A percentile compares a stretch with the other conserved stretches of the same genome.
Evolutionary conservation across 2,888 invertebrate genomes (phyloP).

Genomic region (Laothoe populi): DNA sequence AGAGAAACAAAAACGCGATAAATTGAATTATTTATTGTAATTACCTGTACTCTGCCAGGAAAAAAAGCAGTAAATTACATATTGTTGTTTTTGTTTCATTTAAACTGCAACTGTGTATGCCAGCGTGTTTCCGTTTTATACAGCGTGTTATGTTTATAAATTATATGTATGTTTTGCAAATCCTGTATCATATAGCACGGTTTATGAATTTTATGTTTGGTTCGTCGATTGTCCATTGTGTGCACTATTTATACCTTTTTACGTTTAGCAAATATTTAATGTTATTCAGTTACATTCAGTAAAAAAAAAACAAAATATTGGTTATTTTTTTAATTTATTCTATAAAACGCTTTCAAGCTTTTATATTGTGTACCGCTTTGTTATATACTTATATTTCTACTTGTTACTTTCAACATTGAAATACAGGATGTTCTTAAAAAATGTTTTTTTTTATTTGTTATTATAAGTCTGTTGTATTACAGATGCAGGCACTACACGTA

Average conservation of each 20-base stretch:
- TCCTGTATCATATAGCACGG: conserved; percentile 9
- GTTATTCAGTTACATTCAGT: not conserved
- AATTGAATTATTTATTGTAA: not conserved
- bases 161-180: not conserved
- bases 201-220: not conserved
- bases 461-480: conserved; percentile 47
- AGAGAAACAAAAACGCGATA: not conserved
- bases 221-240: not conserved
- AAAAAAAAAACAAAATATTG: not conserved
- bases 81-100: not conserved
- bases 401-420: not conserved
- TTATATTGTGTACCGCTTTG: conserved; percentile 9
- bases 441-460: not conserved
- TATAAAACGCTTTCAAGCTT: conserved; percentile 7
- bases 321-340: not conserved
- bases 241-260: not conserved
- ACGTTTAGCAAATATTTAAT: not conserved
- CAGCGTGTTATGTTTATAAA: conserved; percentile 10
- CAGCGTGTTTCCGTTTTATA: not conserved
- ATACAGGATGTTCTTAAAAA: not conserved
- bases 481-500: conserved; percentile 81
- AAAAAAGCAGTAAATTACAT: not conserved
- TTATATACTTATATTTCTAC: not conserved
- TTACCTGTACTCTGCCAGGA: no score
- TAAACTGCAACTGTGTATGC: not conserved